A percentile compares a stretch with the other conserved stretches of the same genome.
Conservation (phyloP, 1,140 invertebrate genomes). For the Eriocheir sinensis region DNA sequence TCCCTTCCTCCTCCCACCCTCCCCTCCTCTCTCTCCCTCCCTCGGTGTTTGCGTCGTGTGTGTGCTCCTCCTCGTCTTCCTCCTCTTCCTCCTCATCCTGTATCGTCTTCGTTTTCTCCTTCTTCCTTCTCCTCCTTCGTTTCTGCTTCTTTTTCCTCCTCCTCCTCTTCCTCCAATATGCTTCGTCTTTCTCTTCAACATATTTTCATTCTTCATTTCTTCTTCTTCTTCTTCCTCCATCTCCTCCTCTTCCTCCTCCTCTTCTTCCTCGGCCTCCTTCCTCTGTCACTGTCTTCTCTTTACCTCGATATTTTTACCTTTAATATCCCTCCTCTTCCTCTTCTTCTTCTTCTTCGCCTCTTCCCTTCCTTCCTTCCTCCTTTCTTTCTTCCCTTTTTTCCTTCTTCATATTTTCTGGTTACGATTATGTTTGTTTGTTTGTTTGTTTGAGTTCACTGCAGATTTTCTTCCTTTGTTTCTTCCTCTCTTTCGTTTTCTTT, state of each 20-base stretch:
- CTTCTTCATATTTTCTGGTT: too few relatives aligned
- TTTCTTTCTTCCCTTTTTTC: slow-evolving; percentile 36
- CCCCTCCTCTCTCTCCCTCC: too few relatives aligned
- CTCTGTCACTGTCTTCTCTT: too few relatives aligned
- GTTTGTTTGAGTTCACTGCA: neutral
- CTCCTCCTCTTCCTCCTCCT: neutral
- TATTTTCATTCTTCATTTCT: neutral
- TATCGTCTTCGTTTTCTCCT: neutral
- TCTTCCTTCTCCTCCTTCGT: neutral
- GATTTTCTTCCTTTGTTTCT: slow-evolving; percentile 30
- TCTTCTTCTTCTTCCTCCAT: neutral
- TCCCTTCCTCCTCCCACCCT: neutral
- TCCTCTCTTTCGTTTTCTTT: neutral
- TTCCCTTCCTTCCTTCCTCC: neutral
- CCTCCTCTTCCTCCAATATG: neutral
- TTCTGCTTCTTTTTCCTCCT: neutral
- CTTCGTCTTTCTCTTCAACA: too few relatives aligned
- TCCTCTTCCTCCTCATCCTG: neutral
- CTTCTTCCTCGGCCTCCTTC: neutral
- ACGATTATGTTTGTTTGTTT: too few relatives aligned
- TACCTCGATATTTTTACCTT: too few relatives aligned
- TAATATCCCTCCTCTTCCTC: neutral
- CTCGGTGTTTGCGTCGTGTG: too few relatives aligned
- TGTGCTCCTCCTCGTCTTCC: neutral
- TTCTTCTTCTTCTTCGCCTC: neutral